Base-by-base conservation (phyloP, 2,888 invertebrate genomes). In the Clepsis dumicolana region DNA sequence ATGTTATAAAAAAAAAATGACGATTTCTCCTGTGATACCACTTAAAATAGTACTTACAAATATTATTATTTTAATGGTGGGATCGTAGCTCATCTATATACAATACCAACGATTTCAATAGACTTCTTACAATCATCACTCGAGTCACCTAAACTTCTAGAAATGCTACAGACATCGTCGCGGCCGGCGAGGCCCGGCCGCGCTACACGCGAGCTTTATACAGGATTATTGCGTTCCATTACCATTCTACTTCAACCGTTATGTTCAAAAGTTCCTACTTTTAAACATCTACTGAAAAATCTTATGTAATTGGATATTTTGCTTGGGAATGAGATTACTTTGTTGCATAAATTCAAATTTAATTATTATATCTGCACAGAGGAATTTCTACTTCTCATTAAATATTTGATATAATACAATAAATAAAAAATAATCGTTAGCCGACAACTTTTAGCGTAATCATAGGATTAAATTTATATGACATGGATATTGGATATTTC, bases 1-100 rank as follows among this genome's bases (percentile, higher is more conserved):
- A 87, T 76, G 83, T 87, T 79, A 81, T 82, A 80, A 84, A 83
- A 85, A 82, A 83, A 75, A 85, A 77, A 80, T 71, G 78, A 85
- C 82, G 86, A 88, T 87, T 86, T 89, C 87, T 87, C 79, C 82
- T 79, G 85, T 82, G 86, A 89, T 86, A 89, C 87, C 90, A 88
- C 89, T 88, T 89, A 90, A 74, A 83, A 86, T 87, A 92, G 87
- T 89, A 90, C 91, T 91, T 91, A 93, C 85, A 91, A 87, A 89
- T 91, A 92, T 68, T 68, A 57, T 64, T 68, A 68, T 89, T 92
- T 85, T 84, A 88, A 92, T 93, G 93, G 93, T 93, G 93, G 93
- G 93, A 92, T 93, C 89, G 87, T 89, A 93, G 87, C 87, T 93
- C 89, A 88, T 90, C 87, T 93, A 93, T 92, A 88, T 92, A 93